Conservation (phyloP, 2,888 invertebrate genomes). For the Drosophila niveifrons region DNA sequence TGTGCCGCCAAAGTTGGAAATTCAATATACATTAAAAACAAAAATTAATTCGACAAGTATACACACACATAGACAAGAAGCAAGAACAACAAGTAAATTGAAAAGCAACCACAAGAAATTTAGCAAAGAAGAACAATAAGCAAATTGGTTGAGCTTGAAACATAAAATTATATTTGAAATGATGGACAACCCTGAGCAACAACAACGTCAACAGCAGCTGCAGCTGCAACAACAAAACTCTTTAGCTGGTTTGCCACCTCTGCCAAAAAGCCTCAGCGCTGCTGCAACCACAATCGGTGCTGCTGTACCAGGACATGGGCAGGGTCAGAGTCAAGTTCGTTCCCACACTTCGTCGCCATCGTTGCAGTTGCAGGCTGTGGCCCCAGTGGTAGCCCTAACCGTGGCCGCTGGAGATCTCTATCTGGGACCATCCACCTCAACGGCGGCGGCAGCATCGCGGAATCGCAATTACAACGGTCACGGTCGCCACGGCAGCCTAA, state of each 20-base stretch:
- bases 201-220: constrained; percentile 44
- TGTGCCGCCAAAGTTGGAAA: constrained; percentile 99
- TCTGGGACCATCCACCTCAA: constrained; percentile 80
- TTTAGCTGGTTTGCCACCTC: constrained; percentile 90
- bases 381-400: constrained; percentile 59
- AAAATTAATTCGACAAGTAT: constrained; percentile 17
- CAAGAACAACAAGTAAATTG: background rate
- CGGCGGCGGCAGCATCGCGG: constrained; percentile 69
- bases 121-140: too few relatives aligned
- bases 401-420: constrained; percentile 72
- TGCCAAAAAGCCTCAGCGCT: constrained; percentile 94
- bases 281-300: constrained; percentile 85
- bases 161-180: constrained; percentile 31
- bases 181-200: constrained; percentile 71
- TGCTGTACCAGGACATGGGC: background rate
- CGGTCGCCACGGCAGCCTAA: constrained; percentile 82
- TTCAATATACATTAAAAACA: constrained; percentile 91
- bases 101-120: constrained; percentile 17
- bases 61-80: background rate
- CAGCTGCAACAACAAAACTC: constrained; percentile 49
- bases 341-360: constrained; percentile 66
- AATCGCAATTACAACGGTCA: constrained; percentile 71
- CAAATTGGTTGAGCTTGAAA: background rate
- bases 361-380: constrained; percentile 24
- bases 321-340: constrained; percentile 38